Evolutionary conservation across 2,113 vertebrate species (phyloP).

Genomic region (Smithornis capensis): DNA sequence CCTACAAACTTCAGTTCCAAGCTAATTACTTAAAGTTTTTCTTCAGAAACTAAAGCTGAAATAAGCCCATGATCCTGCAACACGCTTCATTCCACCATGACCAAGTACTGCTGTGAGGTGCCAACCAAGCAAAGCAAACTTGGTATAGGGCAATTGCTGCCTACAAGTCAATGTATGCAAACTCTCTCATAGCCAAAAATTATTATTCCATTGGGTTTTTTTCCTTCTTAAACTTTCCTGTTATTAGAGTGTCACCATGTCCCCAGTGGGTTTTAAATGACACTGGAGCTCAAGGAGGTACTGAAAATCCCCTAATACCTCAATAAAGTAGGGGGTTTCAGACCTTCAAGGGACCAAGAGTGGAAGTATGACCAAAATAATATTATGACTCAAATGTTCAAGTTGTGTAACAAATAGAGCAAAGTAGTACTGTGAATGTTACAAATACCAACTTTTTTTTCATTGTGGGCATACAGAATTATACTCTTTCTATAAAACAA

Average conservation of each 20-base stretch:
- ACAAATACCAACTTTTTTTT: neutral
- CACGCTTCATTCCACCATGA: rapidly evolving
- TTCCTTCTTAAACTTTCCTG: neutral
- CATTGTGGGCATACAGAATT: neutral
- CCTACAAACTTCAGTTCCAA: neutral
- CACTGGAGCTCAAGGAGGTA: neutral
- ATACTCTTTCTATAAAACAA: neutral
- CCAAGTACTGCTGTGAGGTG: neutral
- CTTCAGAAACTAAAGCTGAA: neutral
- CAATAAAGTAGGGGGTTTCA: neutral
- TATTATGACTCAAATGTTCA: neutral
- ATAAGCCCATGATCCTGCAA: neutral
- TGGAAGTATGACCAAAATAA: neutral
- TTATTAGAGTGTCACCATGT: neutral
- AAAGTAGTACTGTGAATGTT: neutral
- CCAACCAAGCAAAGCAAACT: neutral
- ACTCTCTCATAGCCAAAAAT: neutral
- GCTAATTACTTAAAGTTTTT: neutral
- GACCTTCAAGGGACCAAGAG: neutral
- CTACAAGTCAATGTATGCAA: neutral
- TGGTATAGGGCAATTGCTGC: neutral
- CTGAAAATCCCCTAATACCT: neutral
- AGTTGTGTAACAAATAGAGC: neutral
- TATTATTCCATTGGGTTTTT: neutral
- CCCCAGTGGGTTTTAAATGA: neutral